Conservation (phyloP, 2,888 invertebrate genomes). For the Lepidocyrtinus sp. region DNA sequence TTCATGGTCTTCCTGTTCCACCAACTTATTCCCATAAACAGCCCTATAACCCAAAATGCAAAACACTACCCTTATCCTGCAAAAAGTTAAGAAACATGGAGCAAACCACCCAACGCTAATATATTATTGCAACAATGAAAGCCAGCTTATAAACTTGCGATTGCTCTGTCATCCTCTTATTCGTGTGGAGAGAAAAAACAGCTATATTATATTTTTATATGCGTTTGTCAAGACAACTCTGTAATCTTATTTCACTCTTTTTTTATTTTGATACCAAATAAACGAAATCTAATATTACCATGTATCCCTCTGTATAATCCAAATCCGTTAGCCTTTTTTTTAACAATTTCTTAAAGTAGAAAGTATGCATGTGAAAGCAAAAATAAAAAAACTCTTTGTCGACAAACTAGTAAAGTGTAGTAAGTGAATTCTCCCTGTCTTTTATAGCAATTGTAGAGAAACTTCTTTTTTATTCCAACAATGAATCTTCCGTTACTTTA, state of each 20-base stretch:
- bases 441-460: constrained; percentile 43
- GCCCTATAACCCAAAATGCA: neutral
- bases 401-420: constrained; percentile 20
- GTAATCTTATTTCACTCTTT: constrained; percentile 4
- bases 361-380: constrained; percentile 17
- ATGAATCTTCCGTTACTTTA: constrained; percentile 59
- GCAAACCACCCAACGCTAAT: constrained; percentile 6
- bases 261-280: constrained; percentile 28
- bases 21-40: neutral
- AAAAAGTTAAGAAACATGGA: neutral
- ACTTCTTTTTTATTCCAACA: constrained; percentile 51
- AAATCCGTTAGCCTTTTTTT: neutral
- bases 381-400: constrained; percentile 19
- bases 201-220: constrained; percentile 24
- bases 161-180: constrained; percentile 4
- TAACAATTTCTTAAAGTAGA: constrained; percentile 19
- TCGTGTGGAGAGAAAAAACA: neutral
- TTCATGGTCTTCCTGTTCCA: neutral
- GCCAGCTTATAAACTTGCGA: constrained; percentile 3
- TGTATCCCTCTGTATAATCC: neutral
- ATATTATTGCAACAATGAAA: constrained; percentile 13
- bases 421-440: constrained; percentile 3
- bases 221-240: constrained; percentile 5
- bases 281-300: neutral
- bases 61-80: neutral